Base-by-base conservation (phyloP, 2,113 vertebrate genomes). In the Electrona antarctica region DNA sequence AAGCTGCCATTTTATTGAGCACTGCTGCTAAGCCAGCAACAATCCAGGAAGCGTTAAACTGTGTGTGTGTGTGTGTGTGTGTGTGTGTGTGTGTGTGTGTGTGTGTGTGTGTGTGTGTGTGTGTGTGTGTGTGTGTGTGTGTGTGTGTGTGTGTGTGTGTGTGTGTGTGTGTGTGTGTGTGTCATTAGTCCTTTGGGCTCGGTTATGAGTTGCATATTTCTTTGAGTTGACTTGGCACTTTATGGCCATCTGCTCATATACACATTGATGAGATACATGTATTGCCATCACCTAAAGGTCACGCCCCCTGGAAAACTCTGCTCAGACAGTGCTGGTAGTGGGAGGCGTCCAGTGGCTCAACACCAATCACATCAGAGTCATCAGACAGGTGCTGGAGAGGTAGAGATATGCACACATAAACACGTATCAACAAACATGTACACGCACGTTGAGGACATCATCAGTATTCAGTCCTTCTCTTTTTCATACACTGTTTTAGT, bases 261-360 rank as follows among this genome's bases (percentile, higher is more conserved):
- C 13, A 15, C 8, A 41, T 8, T 9, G 60, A 62, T 46, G 13
- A 11, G 8, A 46, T 13, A 11, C 47, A 29, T 74, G 28, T 73
- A 4, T 74, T 46, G 8, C 54, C 89, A 76, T 82, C 14, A 91
- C 93, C 87, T 33, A 0, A 72, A 99, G 97, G 90, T 97, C 97
- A 64, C 91, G 69, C 82, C 97, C 97, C 54, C 90, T 99, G 69
- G 83, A 92, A 79, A 95, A 98, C 87, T 95, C 95, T 1, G 74
- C 90, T 58, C 92, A 89, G 88, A 98, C 97, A 0, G 93, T 97
- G 73, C 89, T 98, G 88, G 95, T 98, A 69, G 94, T 95, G 88
- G 97, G 97, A 67, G 97, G 97, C 33, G 97, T 99, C 85, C 97
- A 98, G 87, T 98, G 97, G 97, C 95, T 98, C 61, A 97, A 94